A percentile compares a stretch with the other conserved stretches of the same genome.
Conservation (phyloP, 2,888 invertebrate genomes). For the Heliconius ismenius region DNA sequence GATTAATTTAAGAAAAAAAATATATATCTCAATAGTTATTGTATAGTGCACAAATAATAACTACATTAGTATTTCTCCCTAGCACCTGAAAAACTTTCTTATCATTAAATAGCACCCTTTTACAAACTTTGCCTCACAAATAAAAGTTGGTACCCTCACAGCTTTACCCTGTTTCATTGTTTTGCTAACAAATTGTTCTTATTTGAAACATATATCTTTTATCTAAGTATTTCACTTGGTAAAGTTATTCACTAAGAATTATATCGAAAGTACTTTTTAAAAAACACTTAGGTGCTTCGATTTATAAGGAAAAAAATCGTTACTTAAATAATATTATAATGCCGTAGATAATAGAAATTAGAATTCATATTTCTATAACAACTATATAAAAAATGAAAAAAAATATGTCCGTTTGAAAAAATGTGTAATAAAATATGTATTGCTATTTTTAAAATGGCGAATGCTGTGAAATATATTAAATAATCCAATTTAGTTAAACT, state of each 20-base stretch:
- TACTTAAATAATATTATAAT: too few species aligned
- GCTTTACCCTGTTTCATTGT: slow-evolving; percentile 50
- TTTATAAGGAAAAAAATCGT: background rate
- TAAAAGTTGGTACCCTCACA: slow-evolving; percentile 51
- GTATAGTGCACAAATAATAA: background rate
- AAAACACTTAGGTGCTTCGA: background rate
- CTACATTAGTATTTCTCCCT: slow-evolving; percentile 26
- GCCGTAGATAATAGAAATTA: too few species aligned
- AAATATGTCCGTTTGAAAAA: background rate
- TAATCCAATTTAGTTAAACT: background rate
- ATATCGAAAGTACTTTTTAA: background rate
- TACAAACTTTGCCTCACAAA: slow-evolving; percentile 51
- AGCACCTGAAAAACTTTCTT: slow-evolving; percentile 49
- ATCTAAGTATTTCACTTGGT: slow-evolving; percentile 17
- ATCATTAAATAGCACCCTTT: slow-evolving; percentile 56
- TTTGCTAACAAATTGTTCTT: slow-evolving; percentile 49
- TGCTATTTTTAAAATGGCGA: background rate
- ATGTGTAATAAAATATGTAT: background rate
- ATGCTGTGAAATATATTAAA: background rate
- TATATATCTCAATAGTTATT: background rate
- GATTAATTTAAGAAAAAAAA: too few species aligned
- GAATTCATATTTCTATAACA: background rate
- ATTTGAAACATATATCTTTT: slow-evolving; percentile 45
- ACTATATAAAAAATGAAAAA: background rate
- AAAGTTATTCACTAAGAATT: slow-evolving; percentile 19